Evolutionary conservation across 2,113 vertebrate species (phyloP).

Genomic region (Mesembrinibis cayennensis): DNA sequence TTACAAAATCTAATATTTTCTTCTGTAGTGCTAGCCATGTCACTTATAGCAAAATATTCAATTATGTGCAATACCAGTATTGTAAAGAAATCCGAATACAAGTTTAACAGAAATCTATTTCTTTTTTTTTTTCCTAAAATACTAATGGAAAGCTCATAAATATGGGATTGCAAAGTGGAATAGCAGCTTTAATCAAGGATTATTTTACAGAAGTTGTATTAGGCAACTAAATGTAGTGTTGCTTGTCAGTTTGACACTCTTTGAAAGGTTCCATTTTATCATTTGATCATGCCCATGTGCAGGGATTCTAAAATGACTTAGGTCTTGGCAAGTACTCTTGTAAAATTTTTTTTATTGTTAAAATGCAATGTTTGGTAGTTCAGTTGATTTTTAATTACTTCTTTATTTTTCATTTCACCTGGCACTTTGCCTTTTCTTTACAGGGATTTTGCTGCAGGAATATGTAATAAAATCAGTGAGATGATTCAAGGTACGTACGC

Average conservation of each 20-base stretch:
- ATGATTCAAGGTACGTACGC: conserved; percentile 95
- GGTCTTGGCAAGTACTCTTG: neutral
- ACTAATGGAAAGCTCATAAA: neutral
- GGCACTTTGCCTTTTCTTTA: conserved; percentile 31
- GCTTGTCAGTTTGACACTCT: neutral
- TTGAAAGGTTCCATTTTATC: neutral
- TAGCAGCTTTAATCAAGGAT: neutral
- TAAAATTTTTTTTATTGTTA: neutral
- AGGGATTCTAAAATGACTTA: neutral
- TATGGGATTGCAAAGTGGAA: neutral
- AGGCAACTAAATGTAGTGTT: neutral
- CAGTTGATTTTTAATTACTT: neutral
- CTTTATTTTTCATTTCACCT: neutral
- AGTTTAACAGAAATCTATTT: neutral
- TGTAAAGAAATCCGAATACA: neutral
- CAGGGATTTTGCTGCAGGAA: conserved; percentile 97
- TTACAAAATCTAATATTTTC: neutral
- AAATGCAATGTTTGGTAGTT: neutral
- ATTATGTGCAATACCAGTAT: neutral
- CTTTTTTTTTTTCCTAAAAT: neutral
- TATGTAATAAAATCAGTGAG: conserved; percentile 99
- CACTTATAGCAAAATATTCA: neutral
- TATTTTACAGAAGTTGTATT: neutral
- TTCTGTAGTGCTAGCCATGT: neutral
- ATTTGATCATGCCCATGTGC: neutral